A percentile compares a stretch with the other conserved stretches of the same genome.
Conservation (phyloP, 2,797 vertebrate genomes). For the Neosilurus mollespiculum region DNA sequence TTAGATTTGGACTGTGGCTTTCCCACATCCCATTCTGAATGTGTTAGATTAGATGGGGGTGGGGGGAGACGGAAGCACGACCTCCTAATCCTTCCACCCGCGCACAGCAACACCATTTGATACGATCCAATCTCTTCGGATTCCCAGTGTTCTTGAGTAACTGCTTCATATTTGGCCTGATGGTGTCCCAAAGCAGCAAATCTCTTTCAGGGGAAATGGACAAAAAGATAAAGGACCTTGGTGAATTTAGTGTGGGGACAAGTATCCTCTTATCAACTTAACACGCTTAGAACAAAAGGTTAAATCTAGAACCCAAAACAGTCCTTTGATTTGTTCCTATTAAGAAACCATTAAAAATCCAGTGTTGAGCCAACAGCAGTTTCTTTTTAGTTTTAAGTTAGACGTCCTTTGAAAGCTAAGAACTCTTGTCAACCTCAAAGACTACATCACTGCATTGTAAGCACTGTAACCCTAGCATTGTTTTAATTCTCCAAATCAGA, state of each 20-base stretch:
- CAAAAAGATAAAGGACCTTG: neutral
- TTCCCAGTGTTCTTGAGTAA: conserved; percentile 13
- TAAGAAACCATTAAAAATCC: neutral
- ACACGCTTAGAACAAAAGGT: neutral
- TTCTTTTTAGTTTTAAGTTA: neutral
- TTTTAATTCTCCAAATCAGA: neutral
- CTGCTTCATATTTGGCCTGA: conserved; percentile 10
- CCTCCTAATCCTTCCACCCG: conserved; percentile 23
- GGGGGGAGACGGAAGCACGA: neutral
- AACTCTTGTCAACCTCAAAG: neutral
- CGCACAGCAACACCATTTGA: conserved; percentile 19
- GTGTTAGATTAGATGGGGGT: conserved; percentile 4
- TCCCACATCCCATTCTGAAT: neutral
- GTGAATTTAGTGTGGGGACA: neutral
- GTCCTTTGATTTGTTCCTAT: neutral
- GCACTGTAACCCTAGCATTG: neutral
- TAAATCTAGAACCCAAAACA: neutral
- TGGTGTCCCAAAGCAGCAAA: conserved; percentile 1
- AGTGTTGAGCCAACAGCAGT: neutral
- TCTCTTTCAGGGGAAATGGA: neutral
- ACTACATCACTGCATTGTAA: neutral
- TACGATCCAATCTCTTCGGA: conserved; percentile 20
- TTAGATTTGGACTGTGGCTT: neutral
- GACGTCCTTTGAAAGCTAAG: neutral
- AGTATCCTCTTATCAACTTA: neutral